Evolutionary conservation across 2,888 invertebrate species (phyloP), one percentile per base, ranked within the genome.

Genomic region (Seira ritae): DNA sequence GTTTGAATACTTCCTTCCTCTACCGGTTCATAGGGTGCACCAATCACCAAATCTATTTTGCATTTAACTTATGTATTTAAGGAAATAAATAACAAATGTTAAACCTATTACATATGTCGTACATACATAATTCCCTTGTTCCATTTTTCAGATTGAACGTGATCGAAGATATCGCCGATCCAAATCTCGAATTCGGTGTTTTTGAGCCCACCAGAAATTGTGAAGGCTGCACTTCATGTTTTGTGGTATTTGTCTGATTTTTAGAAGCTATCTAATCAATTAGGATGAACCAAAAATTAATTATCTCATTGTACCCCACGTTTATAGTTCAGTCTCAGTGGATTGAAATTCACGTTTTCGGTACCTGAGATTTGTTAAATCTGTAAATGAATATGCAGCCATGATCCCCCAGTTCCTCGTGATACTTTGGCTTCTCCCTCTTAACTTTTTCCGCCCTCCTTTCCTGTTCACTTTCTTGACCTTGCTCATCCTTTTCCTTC

Each of bases 21-120:
- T 12, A 46, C 55, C 2, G 37, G 31, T 75, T 86, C 86, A 60
- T 78, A 86, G 4, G 86, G 84, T 3, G 86, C 81, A 50, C 85
- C 81, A 37, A 85, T 17, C 2, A 85, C 79, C 15, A 84, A 67
- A 81, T 81, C 85, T 84, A 15, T 8, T 50, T 50, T 15, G 2
- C 17, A 50, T 50, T 50, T 12, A 10, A 68, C n/a, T n/a, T n/a
- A n/a, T n/a, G n/a, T 62, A 62, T 22, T 22, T 55, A 69, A 37
- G 0, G 31, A 50, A 50, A 50, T 50, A 15, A 50, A 19, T 42
- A n/a, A n/a, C n/a, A n/a, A 1, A 4, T 15, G 19, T 42, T 24
- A 19, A n/a, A 31, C 17, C 0, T 4, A 37, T 0, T 31, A 4
- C 31, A 65, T 31, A 31, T 31, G 31, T 50, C 31, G 15, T 1